Evolutionary conservation across 2,797 vertebrate genomes (phyloP), one percentile per base, ranked within the genome.

Genomic region (Rhodeus uyekii): DNA sequence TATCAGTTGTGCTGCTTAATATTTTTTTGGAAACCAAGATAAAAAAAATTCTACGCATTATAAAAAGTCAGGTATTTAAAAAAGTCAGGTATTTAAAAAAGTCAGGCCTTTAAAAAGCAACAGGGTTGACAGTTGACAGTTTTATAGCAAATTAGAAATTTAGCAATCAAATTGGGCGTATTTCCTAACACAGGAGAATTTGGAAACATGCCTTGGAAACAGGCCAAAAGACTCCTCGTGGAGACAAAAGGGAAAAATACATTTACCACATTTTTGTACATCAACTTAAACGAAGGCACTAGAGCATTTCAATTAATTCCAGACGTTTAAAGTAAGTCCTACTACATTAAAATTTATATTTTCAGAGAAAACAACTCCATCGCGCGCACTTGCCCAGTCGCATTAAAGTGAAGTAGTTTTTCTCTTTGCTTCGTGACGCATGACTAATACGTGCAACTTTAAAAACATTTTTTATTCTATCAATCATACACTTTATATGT

Each of bases 281-380:
- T n/a, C n/a, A n/a, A n/a, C n/a, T n/a, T n/a, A n/a, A n/a, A n/a
- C n/a, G n/a, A n/a, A n/a, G n/a, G n/a, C 34, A 50, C n/a, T 27
- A 8, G 6, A 24, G 18, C 4, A 42, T 42, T 60, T 39, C 0
- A 27, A 68, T 18, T 53, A n/a, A 53, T 55, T 22, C 29, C 42
- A 72, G 22, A 19, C 29, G 8, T 61, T 61, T 24, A 46, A 46
- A 34, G 67, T 19, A 58, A 48, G 34, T 7, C 13, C 22, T 46
- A n/a, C 76, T 38, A 71, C n/a, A 63, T 61, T 72, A 36, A 73
- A 64, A 74, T 36, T 7, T 9, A 27, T 42, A 44, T 63, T 75
- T 65, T 42, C 27, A 67, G 19, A 82, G 61, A 67, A 67, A 65
- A 58, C 72, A 76, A 65, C 27, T 22, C 24, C n/a, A 77, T 39